Percentiles rank a stretch among this genome's conserved stretches.
These are phyloP conservation scores for Odontocerum albicorne DNA, from an alignment of 2,888 invertebrate genomes.

Conservation along the genomic window DNA sequence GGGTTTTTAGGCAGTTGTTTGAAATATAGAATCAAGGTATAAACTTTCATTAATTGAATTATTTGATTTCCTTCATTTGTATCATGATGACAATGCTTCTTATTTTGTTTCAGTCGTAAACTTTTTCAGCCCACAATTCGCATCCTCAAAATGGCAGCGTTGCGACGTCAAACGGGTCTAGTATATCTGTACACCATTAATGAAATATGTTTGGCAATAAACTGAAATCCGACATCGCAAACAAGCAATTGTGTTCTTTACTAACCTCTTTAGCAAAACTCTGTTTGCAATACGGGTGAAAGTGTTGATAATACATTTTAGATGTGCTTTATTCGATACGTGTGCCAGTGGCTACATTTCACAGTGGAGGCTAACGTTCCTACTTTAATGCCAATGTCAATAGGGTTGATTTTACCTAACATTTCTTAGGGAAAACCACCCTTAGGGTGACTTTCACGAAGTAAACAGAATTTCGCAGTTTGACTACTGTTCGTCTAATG, in stretches of 20 bases:
- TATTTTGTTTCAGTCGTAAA: no score
- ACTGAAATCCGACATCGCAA: background rate
- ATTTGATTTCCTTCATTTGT: no score
- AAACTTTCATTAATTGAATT: no score
- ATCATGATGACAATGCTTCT: no score
- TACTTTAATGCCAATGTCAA: slow-evolving; percentile 19
- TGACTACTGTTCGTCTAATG: slow-evolving; percentile 35
- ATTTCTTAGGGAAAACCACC: slow-evolving; percentile 9
- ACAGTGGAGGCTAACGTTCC: slow-evolving; percentile 9
- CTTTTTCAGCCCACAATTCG: no score
- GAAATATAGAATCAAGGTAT: no score
- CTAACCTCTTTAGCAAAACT: background rate
- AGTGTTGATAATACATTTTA: slow-evolving; percentile 1
- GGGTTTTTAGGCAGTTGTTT: no score
- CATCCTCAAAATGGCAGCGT: slow-evolving; percentile 9
- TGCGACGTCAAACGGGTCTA: slow-evolving; percentile 34
- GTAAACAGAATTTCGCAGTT: slow-evolving; percentile 23
- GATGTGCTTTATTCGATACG: slow-evolving; percentile 14
- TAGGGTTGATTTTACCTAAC: slow-evolving; percentile 24
- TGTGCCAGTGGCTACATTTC: slow-evolving; percentile 33
- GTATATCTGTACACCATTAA: slow-evolving; percentile 21
- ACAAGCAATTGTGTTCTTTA: slow-evolving; percentile 11
- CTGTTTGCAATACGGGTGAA: background rate
- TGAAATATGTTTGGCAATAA: slow-evolving; percentile 25
- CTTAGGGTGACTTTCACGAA: slow-evolving; percentile 18